These are phyloP conservation scores for Dascyllus trimaculatus DNA, from an alignment of 2,113 vertebrate genomes.

Conservation along the genomic window DNA sequence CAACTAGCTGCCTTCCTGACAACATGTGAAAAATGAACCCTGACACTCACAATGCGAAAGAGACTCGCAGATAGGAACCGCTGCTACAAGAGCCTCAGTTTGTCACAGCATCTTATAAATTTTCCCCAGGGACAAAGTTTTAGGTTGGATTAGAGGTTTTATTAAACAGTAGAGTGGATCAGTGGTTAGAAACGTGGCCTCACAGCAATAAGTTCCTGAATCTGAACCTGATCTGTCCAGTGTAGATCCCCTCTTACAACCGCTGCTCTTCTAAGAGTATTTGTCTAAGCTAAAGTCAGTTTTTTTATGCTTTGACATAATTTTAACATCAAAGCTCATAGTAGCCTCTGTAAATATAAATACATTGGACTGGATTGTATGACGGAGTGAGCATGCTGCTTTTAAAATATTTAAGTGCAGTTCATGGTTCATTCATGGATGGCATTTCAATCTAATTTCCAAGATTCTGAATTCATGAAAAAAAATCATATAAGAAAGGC, in stretches of 20 bases:
- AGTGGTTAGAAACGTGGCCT: not conserved
- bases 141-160: slow-evolving; percentile 21
- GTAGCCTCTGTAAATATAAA: slow-evolving; percentile 2
- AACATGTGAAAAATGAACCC: slow-evolving; percentile 44
- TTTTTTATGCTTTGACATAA: not conserved
- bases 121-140: slow-evolving; percentile 19
- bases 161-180: slow-evolving; percentile 8
- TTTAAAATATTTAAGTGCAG: slow-evolving; percentile 42
- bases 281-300: not conserved
- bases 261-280: not conserved
- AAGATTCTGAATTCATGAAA: slow-evolving; percentile 30
- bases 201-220: not conserved
- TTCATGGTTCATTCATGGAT: slow-evolving; percentile 33
- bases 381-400: not conserved
- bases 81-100: slow-evolving; percentile 16
- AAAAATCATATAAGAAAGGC: slow-evolving; percentile 23
- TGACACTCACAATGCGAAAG: slow-evolving; percentile 35
- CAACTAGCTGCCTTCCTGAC: slow-evolving; percentile 34
- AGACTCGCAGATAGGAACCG: slow-evolving; percentile 16
- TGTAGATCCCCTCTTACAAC: not conserved
- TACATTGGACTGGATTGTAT: not conserved
- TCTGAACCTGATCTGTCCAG: not conserved
- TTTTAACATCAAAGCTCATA: slow-evolving; percentile 36
- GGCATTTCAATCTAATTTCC: slow-evolving; percentile 41
- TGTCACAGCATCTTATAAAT: slow-evolving; percentile 24